A percentile compares a stretch with the other conserved stretches of the same genome.
Conservation (phyloP, 2,888 invertebrate genomes). For the Beris morrisii region DNA sequence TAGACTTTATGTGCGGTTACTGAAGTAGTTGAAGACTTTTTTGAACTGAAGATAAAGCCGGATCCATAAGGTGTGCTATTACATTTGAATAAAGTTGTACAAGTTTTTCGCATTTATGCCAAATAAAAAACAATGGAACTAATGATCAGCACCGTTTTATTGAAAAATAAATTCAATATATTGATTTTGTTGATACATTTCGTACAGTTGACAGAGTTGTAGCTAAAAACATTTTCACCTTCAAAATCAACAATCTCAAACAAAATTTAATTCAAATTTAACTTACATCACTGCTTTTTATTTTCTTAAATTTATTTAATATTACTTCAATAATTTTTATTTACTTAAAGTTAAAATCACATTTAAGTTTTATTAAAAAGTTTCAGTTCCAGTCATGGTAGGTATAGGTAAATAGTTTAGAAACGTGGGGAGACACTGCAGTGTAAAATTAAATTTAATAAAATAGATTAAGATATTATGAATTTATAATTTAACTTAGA, state of each 20-base stretch:
- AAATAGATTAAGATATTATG: too few species aligned
- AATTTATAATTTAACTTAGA: too few species aligned
- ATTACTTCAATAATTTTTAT: constrained; percentile 7
- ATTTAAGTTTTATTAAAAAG: constrained; percentile 29
- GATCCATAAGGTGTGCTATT: too few species aligned
- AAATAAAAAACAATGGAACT: not conserved
- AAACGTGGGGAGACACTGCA: not conserved
- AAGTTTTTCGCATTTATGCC: not conserved
- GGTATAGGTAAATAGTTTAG: not conserved
- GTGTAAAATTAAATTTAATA: not conserved
- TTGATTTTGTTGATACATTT: constrained; percentile 12
- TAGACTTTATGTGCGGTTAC: too few species aligned
- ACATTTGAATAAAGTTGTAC: too few species aligned
- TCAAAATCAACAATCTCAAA: not conserved
- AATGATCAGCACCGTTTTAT: constrained; percentile 31
- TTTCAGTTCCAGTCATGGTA: constrained; percentile 25
- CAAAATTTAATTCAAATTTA: constrained; percentile 12
- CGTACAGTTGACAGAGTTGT: constrained; percentile 12
- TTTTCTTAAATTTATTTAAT: constrained; percentile 6
- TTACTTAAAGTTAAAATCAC: constrained; percentile 28
- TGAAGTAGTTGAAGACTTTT: too few species aligned
- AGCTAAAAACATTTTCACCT: constrained; percentile 6
- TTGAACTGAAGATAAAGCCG: too few species aligned
- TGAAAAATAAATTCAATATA: constrained; percentile 32
- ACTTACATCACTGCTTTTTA: constrained; percentile 3